Evolutionary conservation across 2,888 invertebrate species (phyloP), one percentile per base, ranked within the genome.

Genomic region (Cephus runcator): DNA sequence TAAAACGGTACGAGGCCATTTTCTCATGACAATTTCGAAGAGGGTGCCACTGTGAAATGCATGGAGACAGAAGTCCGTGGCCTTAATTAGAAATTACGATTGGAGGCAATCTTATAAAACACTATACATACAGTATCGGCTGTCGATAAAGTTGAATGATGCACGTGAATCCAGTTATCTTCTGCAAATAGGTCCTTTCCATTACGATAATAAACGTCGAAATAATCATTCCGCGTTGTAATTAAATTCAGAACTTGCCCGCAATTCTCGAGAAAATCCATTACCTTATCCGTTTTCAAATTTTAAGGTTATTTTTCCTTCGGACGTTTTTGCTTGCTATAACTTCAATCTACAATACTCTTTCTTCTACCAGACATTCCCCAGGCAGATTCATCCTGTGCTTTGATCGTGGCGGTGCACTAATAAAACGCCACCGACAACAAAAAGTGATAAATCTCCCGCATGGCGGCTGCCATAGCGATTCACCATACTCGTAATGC

Each of bases 401-500:
- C 71, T 71, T 71, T 71, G 71, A 56, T 23, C 9, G 56, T 56
- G 56, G 56, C 56, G 56, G 71, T 71, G 71, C 71, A 34, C 76
- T 76, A 76, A 76, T 76, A 76, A 76, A 76, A 76, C 76, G 76
- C 71, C n/a, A 35, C 71, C 34, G n/a, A 69, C 71, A 69, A 76
- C 79, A 81, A 82, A 81, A 80, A 82, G 81, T 81, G 81, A 82
- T 82, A 81, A 82, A 82, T 82, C 81, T 82, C 81, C 33, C 71
- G 71, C 77, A 73, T 77, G 79, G 73, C 76, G 76, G 23, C 56
- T 56, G 56, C 56, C 56, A 56, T 23, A 9, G 79, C 79, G 80
- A 82, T 82, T 81, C 82, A 81, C 81, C 81, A 82, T 82, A 81
- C 76, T 77, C 79, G 36, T 76, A 69, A 76, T 34, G 69, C 69